These are phyloP conservation scores for Ceratosolen solmsi DNA, from an alignment of 1,140 invertebrate species.

Conservation along the genomic window DNA sequence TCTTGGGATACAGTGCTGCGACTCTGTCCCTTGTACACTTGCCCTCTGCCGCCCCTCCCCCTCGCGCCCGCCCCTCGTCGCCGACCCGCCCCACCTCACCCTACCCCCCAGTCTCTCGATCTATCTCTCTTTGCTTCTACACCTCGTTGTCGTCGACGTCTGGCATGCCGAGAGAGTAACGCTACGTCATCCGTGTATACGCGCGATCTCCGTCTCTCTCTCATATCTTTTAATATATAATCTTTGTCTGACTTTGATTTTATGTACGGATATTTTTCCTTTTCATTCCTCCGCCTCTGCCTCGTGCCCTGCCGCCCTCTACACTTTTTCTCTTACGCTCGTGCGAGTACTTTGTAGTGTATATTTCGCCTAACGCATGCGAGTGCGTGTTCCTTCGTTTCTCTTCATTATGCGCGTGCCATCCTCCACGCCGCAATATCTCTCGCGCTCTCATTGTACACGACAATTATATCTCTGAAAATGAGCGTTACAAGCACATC, in stretches of 20 bases:
- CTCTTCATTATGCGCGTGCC: not conserved
- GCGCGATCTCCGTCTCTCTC: not conserved
- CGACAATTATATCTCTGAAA: conserved; percentile 29
- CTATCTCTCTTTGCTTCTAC: not conserved
- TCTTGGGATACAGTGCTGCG: not conserved
- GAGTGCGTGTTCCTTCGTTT: not conserved
- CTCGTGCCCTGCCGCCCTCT: not conserved
- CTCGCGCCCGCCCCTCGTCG: not conserved
- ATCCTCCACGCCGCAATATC: not conserved
- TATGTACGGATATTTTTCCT: not conserved
- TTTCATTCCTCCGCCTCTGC: not conserved
- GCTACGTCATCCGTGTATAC: conserved; percentile 6
- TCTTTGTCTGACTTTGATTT: conserved; percentile 27
- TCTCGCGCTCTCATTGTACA: not conserved
- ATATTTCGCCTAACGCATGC: not conserved
- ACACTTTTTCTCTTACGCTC: not conserved
- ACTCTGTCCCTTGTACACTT: conserved; percentile 12
- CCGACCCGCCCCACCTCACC: not conserved
- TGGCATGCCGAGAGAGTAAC: not conserved
- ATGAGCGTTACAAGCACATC: not conserved
- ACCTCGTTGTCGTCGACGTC: not conserved
- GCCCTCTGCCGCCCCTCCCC: not conserved
- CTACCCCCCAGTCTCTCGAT: not conserved
- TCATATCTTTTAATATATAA: conserved; percentile 2
- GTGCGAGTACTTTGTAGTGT: not conserved